Evolutionary conservation across 2,888 invertebrate species (phyloP), one percentile per base, ranked within the genome.

Genomic region (Clunio marinus): DNA sequence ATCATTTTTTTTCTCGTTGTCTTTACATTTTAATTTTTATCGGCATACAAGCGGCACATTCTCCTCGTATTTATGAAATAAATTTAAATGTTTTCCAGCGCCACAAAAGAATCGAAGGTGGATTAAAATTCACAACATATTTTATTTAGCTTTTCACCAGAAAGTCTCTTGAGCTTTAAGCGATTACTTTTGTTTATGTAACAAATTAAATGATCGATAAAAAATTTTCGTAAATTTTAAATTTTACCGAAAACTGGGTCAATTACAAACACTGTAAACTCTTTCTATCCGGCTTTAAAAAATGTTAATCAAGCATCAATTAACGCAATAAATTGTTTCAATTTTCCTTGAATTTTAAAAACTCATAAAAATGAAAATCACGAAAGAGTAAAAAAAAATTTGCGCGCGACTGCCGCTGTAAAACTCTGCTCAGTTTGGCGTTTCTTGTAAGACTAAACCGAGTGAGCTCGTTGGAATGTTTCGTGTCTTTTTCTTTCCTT

Each of bases 361-460:
- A 32, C 4, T 32, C 32, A 57, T 27, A 27, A 35, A 22, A 60
- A 3, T 20, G 37, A 20, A 22, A 37, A 60, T 20, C 37, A 35
- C 28, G 35, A 60, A 37, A 62, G 1, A 4, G 22, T 22, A 51
- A 51, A 8, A 51, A 62, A 46, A 63, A 37, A 63, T 27, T 63
- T 17, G 63, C 63, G 17, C 62, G 62, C n/a, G n/a, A n/a, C n/a
- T n/a, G n/a, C n/a, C n/a, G n/a, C n/a, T n/a, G n/a, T 13, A 28
- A 22, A 63, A 63, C 51, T 66, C 66, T 20, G 15, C 51, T 66
- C 66, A 24, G 51, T 66, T n/a, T 35, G 66, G 46, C 51, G 66
- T 66, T 66, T 66, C 66, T 66, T 66, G 22, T 55, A 46, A 66
- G 66, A 66, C 66, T 66, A 20, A 66, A 41, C 28, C 20, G 5